A percentile compares a stretch with the other conserved stretches of the same genome.
phyloP scores from a whole-genome alignment of 2,888 invertebrate species.

The Oscheius sp. region DNA sequence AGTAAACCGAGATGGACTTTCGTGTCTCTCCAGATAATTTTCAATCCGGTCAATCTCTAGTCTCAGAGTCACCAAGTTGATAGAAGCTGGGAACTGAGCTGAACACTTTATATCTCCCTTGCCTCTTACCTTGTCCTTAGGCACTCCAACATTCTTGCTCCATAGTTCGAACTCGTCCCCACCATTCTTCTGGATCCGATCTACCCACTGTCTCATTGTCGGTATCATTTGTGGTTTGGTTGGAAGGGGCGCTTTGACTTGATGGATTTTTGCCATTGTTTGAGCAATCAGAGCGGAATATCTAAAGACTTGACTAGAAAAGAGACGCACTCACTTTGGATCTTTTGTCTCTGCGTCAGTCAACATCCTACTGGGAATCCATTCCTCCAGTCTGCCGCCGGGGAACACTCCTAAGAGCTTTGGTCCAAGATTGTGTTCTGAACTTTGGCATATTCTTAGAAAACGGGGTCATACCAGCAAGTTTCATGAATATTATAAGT shows the following conservation, averaged over 20 bases:
- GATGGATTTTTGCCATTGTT: constrained; percentile 25
- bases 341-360: constrained; percentile 15
- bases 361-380: constrained; percentile 7
- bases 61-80: not conserved
- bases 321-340: not conserved
- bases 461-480: constrained; percentile 16
- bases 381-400: constrained; percentile 28
- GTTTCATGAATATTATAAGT: constrained; percentile 15
- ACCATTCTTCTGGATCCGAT: constrained; percentile 40
- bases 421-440: constrained; percentile 13
- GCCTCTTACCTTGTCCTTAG: not conserved
- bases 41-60: constrained; percentile 13
- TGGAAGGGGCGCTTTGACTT: constrained; percentile 12
- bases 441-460: not conserved
- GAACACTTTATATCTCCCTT: not conserved
- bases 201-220: constrained; percentile 79
- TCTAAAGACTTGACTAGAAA: not conserved
- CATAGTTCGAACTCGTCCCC: constrained; percentile 29
- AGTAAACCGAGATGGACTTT: constrained; percentile 5
- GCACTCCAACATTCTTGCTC: constrained; percentile 25
- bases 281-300: constrained; percentile 9
- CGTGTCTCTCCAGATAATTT: not conserved
- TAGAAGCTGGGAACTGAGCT: constrained; percentile 6
- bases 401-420: constrained; percentile 27
- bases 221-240: constrained; percentile 14